Evolutionary conservation across 1,140 invertebrate species (phyloP).

Genomic region (Pygmarrhopalites habei): DNA sequence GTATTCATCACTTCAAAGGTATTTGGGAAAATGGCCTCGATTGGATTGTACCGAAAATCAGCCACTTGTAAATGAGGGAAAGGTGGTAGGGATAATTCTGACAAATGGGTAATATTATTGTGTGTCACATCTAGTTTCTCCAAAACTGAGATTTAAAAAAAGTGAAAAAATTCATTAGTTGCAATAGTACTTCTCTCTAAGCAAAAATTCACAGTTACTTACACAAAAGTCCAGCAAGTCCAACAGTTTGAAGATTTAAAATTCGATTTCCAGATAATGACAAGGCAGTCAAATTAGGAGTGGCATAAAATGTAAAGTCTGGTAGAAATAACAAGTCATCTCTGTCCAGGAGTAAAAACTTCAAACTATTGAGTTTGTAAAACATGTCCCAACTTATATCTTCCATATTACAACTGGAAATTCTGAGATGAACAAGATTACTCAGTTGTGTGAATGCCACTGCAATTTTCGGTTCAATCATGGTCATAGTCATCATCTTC

Average conservation of each 20-base stretch:
- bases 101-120: slow-evolving; percentile 59
- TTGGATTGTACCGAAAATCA: slow-evolving; percentile 59
- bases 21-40: slow-evolving; percentile 57
- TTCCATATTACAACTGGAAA: slow-evolving; percentile 53
- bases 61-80: slow-evolving; percentile 55
- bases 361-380: slow-evolving; percentile 53
- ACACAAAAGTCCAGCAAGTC: slow-evolving; percentile 58
- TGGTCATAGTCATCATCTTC: slow-evolving; percentile 42
- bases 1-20: slow-evolving; percentile 64
- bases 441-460: slow-evolving; percentile 51
- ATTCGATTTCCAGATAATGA: slow-evolving; percentile 58
- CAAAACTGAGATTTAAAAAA: no score
- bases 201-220: no score
- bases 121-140: slow-evolving; percentile 56
- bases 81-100: slow-evolving; percentile 60
- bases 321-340: slow-evolving; percentile 58
- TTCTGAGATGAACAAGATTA: slow-evolving; percentile 51
- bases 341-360: slow-evolving; percentile 55
- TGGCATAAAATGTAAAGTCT: slow-evolving; percentile 61
- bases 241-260: slow-evolving; percentile 55
- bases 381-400: slow-evolving; percentile 63
- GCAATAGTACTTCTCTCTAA: no score
- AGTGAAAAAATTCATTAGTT: no score
- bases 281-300: slow-evolving; percentile 53
- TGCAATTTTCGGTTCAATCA: slow-evolving; percentile 21